These are phyloP conservation scores for Hyla sarda DNA, from an alignment of 2,113 vertebrate species.

Conservation along the genomic window DNA sequence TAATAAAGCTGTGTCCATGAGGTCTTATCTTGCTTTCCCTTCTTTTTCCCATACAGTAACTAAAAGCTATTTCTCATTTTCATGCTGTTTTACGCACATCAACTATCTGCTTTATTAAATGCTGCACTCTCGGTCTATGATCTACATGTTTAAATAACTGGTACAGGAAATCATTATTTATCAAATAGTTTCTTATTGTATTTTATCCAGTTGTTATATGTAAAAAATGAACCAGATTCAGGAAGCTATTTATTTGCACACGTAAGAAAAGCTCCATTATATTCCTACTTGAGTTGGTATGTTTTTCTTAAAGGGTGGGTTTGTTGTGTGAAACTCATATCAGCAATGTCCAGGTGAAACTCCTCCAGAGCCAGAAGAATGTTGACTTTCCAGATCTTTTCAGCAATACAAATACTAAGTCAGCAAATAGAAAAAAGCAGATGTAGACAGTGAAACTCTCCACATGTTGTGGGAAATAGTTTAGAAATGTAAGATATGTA, in stretches of 20 bases:
- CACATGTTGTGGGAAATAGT: not conserved
- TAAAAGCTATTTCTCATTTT: no score
- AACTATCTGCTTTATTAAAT: no score
- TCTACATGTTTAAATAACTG: no score
- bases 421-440: not conserved
- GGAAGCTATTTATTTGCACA: not conserved
- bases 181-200: no score
- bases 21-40: no score
- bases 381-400: slow-evolving; percentile 42
- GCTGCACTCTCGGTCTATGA: no score
- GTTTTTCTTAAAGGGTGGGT: not conserved
- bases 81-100: no score
- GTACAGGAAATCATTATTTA: no score
- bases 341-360: slow-evolving; percentile 33
- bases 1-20: no score
- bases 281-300: no score
- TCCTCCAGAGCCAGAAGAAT: slow-evolving; percentile 36
- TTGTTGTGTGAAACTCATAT: slow-evolving; percentile 31
- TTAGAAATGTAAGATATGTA: not conserved
- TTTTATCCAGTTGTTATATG: not conserved
- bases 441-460: not conserved
- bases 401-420: not conserved
- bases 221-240: not conserved
- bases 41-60: no score
- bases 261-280: not conserved